phyloP scores from a whole-genome alignment of 2,113 vertebrate species.

The Pyrgilauda ruficollis region DNA sequence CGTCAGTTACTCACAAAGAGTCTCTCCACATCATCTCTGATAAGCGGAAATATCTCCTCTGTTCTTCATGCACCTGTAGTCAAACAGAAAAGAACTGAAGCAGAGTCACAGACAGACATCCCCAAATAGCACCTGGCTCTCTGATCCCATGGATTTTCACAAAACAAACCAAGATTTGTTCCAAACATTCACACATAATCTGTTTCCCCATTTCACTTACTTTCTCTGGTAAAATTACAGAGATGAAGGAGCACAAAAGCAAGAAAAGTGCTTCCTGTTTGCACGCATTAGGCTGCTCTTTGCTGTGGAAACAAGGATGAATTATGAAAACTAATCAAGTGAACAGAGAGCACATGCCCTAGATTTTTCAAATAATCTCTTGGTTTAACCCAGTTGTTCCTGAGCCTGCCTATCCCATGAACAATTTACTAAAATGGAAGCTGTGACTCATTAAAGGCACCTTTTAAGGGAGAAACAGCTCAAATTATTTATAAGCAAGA shows the following conservation, averaged over 20 bases:
- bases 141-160: background rate
- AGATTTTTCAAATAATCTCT: slow-evolving; percentile 64
- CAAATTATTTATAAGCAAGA: background rate
- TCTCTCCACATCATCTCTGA: slow-evolving; percentile 73
- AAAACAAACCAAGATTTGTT: background rate
- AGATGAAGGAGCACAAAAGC: background rate
- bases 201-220: background rate
- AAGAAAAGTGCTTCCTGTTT: background rate
- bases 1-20: slow-evolving; percentile 53
- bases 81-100: slow-evolving; percentile 49
- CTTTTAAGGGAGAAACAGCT: background rate
- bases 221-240: background rate
- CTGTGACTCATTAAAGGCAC: background rate
- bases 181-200: background rate
- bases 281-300: background rate
- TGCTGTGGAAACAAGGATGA: slow-evolving; percentile 19
- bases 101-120: background rate
- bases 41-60: slow-evolving; percentile 16
- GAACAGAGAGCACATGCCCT: slow-evolving; percentile 35
- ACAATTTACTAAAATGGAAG: slow-evolving; percentile 12
- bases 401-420: slow-evolving; percentile 13
- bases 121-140: background rate
- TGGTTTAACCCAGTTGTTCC: slow-evolving; percentile 52
- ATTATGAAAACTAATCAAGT: slow-evolving; percentile 59
- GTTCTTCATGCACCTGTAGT: slow-evolving; percentile 61